Conservation (phyloP, 2,888 invertebrate genomes). For the Oscheius myriophilus region DNA sequence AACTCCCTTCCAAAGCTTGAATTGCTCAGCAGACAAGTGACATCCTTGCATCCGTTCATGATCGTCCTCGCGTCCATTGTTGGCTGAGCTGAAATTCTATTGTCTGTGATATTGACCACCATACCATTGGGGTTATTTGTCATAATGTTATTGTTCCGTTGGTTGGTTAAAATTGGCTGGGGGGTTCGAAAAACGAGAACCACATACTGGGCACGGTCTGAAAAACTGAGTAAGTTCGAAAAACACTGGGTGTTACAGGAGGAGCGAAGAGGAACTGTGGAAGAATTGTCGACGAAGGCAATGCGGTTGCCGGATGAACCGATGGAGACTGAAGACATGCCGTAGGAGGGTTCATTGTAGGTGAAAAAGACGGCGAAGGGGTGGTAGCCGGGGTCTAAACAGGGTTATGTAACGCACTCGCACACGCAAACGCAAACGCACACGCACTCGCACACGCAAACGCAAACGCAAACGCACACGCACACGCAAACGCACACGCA, state of each 20-base stretch:
- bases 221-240: not conserved
- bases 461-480: no score
- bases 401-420: not conserved
- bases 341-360: constrained; percentile 39
- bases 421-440: no score
- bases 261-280: constrained; percentile 33
- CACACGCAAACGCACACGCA: no score
- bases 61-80: constrained; percentile 28
- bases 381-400: constrained; percentile 39
- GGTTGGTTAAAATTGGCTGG: not conserved
- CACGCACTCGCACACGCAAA: no score
- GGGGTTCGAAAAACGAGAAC: constrained; percentile 41
- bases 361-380: constrained; percentile 45
- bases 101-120: not conserved
- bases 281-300: constrained; percentile 40
- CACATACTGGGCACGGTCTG: constrained; percentile 49
- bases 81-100: constrained; percentile 14
- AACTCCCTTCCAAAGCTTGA: constrained; percentile 36
- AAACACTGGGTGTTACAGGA: constrained; percentile 33
- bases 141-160: not conserved
- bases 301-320: constrained; percentile 10
- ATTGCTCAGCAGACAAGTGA: constrained; percentile 41
- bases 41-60: constrained; percentile 38
- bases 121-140: constrained; percentile 1
- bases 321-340: constrained; percentile 18